phyloP scores from a whole-genome alignment of 2,888 invertebrate species.

The Clunio marinus region DNA sequence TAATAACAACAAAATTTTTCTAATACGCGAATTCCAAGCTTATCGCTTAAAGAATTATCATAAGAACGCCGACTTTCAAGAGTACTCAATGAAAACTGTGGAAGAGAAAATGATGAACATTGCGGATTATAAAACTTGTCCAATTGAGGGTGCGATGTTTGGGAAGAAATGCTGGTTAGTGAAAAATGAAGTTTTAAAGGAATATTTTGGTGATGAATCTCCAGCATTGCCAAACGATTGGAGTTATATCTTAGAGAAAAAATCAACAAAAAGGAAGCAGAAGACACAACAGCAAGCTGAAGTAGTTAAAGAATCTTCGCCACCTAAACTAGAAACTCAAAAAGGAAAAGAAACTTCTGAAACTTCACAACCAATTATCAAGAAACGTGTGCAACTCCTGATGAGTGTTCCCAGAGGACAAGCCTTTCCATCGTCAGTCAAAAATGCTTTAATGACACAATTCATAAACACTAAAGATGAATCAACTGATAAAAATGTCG shows the following conservation, averaged over 20 bases:
- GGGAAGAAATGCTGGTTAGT: conserved; percentile 66
- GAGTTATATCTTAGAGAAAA: conserved; percentile 51
- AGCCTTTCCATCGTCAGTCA: conserved; percentile 45
- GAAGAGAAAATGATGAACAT: conserved; percentile 57
- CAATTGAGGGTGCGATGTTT: conserved; percentile 55
- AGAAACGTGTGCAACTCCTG: conserved; percentile 49
- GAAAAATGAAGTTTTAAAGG: conserved; percentile 54
- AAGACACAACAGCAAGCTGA: no score
- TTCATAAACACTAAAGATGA: no score
- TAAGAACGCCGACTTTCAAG: conserved; percentile 43
- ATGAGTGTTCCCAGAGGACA: conserved; percentile 49
- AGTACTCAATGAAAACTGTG: conserved; percentile 52
- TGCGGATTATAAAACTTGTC: conserved; percentile 58
- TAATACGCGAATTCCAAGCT: conserved; percentile 61
- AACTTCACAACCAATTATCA: background rate
- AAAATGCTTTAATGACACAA: conserved; percentile 52
- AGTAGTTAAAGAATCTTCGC: conserved; percentile 44
- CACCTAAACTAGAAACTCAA: conserved; percentile 42
- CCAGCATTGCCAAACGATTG: conserved; percentile 57
- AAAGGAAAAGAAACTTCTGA: no score
- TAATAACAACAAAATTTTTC: conserved; percentile 54
- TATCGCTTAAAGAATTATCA: conserved; percentile 54
- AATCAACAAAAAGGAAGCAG: conserved; percentile 37
- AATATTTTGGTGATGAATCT: conserved; percentile 53
- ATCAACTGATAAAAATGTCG: no score